Evolutionary conservation across 2,797 vertebrate species (phyloP).

Genomic region (Parambassis ranga): DNA sequence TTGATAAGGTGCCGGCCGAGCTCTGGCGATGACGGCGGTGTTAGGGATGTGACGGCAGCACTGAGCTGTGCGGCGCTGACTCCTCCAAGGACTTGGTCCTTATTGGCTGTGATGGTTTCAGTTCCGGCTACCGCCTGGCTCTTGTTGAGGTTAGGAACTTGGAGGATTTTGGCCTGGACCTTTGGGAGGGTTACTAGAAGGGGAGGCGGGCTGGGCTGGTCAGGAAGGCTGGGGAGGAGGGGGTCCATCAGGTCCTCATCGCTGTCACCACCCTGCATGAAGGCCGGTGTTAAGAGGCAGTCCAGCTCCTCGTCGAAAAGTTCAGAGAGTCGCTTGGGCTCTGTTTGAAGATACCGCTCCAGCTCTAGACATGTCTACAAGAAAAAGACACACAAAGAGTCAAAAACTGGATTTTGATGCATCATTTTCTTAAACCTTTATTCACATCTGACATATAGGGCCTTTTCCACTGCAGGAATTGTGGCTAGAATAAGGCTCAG

Average conservation of each 20-base stretch:
- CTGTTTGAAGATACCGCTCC: conserved; percentile 94
- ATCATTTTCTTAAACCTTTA: background rate
- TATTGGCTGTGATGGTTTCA: conserved; percentile 57
- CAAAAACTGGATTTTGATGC: conserved; percentile 9
- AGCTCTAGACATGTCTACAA: conserved; percentile 92
- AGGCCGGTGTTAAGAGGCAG: conserved; percentile 86
- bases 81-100: conserved; percentile 75
- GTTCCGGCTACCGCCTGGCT: conserved; percentile 32
- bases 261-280: conserved; percentile 83
- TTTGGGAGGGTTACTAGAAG: conserved; percentile 86
- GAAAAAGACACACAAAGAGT: conserved; percentile 18
- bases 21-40: conserved; percentile 93
- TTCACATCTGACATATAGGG: no score
- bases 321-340: conserved; percentile 90
- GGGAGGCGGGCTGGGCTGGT: conserved; percentile 82
- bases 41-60: conserved; percentile 92
- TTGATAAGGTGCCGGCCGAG: conserved; percentile 92
- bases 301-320: conserved; percentile 91
- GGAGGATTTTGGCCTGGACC: conserved; percentile 79
- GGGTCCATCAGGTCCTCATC: conserved; percentile 85
- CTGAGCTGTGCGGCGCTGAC: conserved; percentile 90
- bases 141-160: conserved; percentile 62
- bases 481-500: no score
- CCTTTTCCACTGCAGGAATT: no score
- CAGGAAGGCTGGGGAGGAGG: conserved; percentile 81